These are phyloP conservation scores for Neoaliturus tenellus DNA, from an alignment of 2,888 invertebrate species.

Conservation along the genomic window DNA sequence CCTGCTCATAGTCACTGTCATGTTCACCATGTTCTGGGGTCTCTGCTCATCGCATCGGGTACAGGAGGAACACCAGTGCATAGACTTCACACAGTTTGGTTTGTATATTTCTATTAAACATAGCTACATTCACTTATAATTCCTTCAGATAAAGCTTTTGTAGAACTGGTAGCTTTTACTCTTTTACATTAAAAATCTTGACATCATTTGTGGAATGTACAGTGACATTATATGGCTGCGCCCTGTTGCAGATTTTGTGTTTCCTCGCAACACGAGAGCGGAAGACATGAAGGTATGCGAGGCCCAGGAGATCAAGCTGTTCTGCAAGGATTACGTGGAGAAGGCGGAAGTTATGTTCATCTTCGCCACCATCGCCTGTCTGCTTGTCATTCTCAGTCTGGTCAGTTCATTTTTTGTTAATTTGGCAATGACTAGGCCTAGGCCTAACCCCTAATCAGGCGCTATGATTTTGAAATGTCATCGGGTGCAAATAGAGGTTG, in stretches of 20 bases:
- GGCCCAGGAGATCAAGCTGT: constrained; percentile 86
- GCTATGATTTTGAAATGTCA: too few species aligned
- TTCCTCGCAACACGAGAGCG: constrained; percentile 83
- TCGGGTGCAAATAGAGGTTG: too few species aligned
- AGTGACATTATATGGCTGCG: too few species aligned
- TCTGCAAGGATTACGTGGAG: constrained; percentile 95
- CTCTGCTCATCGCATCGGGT: constrained; percentile 86
- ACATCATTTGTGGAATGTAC: too few species aligned
- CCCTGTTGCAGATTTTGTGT: constrained; percentile 84
- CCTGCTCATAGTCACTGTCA: constrained; percentile 88
- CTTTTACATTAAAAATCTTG: too few species aligned
- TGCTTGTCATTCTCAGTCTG: constrained; percentile 91
- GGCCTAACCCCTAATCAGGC: too few species aligned
- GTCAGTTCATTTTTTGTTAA: constrained; percentile 76
- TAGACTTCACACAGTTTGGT: constrained; percentile 93
- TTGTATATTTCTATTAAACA: too few species aligned
- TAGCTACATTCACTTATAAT: too few species aligned
- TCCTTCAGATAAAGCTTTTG: too few species aligned
- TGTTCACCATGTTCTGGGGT: constrained; percentile 92
- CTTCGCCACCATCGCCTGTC: constrained; percentile 87
- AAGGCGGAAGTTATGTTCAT: constrained; percentile 95
- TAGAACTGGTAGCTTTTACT: too few species aligned
- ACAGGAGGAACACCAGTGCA: constrained; percentile 82
- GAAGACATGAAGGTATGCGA: constrained; percentile 92
- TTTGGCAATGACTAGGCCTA: too few species aligned